Evolutionary conservation across 2,797 vertebrate species (phyloP).

Genomic region (Enteromius afrohamiltoni): DNA sequence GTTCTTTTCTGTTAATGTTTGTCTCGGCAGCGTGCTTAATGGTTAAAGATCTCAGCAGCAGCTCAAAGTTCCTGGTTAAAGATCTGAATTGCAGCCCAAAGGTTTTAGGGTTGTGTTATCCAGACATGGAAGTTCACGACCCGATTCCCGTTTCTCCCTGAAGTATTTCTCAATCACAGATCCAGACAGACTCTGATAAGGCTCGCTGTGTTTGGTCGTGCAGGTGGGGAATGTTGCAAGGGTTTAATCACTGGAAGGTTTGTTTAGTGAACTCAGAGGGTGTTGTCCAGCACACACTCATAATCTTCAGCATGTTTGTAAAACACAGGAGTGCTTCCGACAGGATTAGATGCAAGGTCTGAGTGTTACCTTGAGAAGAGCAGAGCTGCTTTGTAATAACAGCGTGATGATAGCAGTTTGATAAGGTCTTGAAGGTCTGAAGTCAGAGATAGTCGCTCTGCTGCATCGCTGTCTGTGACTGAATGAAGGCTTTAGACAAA

Average conservation of each 20-base stretch:
- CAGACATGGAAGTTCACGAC: not conserved
- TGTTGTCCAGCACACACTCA: slow-evolving; percentile 46
- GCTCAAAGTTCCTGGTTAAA: slow-evolving; percentile 1
- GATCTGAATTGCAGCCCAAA: not conserved
- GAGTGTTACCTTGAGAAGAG: slow-evolving; percentile 14
- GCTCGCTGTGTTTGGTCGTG: slow-evolving; percentile 1
- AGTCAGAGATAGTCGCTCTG: not conserved
- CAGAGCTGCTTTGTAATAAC: slow-evolving; percentile 1
- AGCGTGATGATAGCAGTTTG: not conserved
- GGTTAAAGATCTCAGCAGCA: not conserved
- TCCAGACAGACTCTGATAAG: slow-evolving; percentile 19
- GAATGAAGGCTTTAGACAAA: not conserved
- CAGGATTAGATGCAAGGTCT: slow-evolving; percentile 29
- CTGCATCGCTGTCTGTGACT: not conserved
- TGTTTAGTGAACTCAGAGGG: slow-evolving; percentile 65
- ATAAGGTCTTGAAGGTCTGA: not conserved
- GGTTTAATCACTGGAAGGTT: slow-evolving; percentile 67
- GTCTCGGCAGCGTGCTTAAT: not conserved
- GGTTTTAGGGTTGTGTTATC: not conserved
- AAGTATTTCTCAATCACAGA: not conserved
- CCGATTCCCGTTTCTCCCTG: not conserved
- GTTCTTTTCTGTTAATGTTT: slow-evolving; percentile 23
- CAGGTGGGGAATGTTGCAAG: slow-evolving; percentile 74
- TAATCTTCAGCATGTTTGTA: slow-evolving; percentile 43
- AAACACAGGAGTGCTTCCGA: slow-evolving; percentile 42